phyloP scores from a whole-genome alignment of 1,140 invertebrate species.

The Pogonomyrmex barbatus region DNA sequence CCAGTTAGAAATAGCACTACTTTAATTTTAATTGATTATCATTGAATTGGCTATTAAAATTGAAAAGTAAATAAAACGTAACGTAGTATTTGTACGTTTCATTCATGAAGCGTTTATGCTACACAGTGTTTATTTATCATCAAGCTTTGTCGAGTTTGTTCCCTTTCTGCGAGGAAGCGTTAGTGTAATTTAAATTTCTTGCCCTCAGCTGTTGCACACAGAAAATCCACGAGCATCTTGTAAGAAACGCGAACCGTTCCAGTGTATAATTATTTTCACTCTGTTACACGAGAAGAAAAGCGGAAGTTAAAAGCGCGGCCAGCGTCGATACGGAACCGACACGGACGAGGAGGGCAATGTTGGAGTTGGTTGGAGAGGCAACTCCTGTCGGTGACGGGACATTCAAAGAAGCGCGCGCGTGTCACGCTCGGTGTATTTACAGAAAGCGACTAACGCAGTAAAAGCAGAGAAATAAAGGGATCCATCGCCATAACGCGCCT shows the following conservation, averaged over 20 bases:
- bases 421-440: slow-evolving; percentile 65
- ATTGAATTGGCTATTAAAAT: not conserved
- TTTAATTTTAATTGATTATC: not conserved
- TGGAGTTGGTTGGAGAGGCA: not conserved
- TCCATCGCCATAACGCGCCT: slow-evolving; percentile 16
- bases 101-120: not conserved
- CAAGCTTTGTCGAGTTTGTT: not conserved
- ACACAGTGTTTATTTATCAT: not conserved
- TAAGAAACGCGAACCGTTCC: not conserved
- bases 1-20: not conserved
- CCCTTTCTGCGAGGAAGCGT: not conserved
- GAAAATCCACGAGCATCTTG: not conserved
- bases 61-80: not conserved
- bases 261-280: slow-evolving; percentile 23
- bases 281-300: not conserved
- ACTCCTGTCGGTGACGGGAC: slow-evolving; percentile 48
- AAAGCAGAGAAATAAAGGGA: slow-evolving; percentile 57
- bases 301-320: slow-evolving; percentile 47
- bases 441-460: slow-evolving; percentile 56
- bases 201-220: not conserved
- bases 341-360: not conserved
- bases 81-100: not conserved
- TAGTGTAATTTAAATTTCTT: slow-evolving; percentile 5
- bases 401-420: slow-evolving; percentile 66
- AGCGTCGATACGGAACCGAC: slow-evolving; percentile 18